Base-by-base conservation (phyloP, 1,140 invertebrate genomes). In the Eupristina koningsbergeri region DNA sequence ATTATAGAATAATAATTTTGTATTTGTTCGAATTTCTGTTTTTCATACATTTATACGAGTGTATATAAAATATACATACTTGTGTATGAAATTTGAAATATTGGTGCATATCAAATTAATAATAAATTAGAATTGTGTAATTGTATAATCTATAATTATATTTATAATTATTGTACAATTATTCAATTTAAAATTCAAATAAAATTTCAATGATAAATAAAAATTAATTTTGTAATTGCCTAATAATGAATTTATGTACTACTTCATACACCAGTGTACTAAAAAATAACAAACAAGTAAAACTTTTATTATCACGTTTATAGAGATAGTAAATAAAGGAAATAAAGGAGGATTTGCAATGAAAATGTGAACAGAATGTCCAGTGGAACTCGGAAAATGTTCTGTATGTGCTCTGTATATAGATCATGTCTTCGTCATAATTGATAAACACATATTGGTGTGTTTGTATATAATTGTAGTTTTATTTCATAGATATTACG, bases 401-500 rank as follows among this genome's bases (percentile, higher is more conserved):
- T 5, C 5, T 71, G 3, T 9, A 34, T 50, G 80, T 73, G 26
- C 6, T 45, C 41, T 73, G 45, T 63, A 63, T 19, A n/a, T 53
- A 11, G 3, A 7, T 6, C 22, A 2, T 7, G 31, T 39, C 22
- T 19, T 36, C 26, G 50, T 7, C 22, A 41, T 71, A 17, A 26
- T 26, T 36, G 67, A 39, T 34, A 34, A 82, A 64, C 61, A 76
- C 34, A 64, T 41, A 22, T 39, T 9, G 45, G 39, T 17, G 22
- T 17, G 3, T 31, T 41, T 8, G n/a, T n/a, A n/a, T n/a, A 9
- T 19, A 3, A 19, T 13, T 19, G 36, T 71, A 11, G 22, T 0
- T 0, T 19, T n/a, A 39, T 67, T 82, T 83, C 63, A 41, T 26
- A 50, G 61, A 83, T 77, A 77, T 22, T 78, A 71, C 45, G 81